These are phyloP conservation scores for Chrysolina oricalcia DNA, from an alignment of 2,888 invertebrate species.

Conservation along the genomic window DNA sequence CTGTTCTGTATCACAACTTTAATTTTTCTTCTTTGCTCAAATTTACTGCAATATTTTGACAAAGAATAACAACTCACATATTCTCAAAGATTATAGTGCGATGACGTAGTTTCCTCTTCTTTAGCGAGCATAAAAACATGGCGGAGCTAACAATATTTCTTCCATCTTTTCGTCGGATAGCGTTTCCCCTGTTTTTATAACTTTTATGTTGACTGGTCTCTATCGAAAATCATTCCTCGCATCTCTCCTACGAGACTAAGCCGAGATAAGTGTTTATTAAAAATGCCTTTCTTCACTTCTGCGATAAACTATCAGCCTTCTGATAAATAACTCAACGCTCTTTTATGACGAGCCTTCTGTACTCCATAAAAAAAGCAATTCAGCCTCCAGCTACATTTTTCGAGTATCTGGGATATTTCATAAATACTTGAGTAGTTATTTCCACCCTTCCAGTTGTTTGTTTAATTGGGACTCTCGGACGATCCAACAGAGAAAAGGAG, in stretches of 20 bases:
- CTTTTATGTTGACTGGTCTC: not conserved
- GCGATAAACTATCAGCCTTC: constrained; percentile 13
- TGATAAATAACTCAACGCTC: constrained; percentile 38
- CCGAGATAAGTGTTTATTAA: not conserved
- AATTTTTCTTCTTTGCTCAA: no score
- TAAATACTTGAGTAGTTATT: constrained; percentile 46
- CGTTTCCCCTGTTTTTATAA: not conserved
- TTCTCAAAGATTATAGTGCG: no score
- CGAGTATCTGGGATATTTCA: constrained; percentile 44
- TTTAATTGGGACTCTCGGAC: not conserved
- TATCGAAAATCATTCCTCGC: not conserved
- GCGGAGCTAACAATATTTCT: not conserved
- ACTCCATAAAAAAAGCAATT: constrained; percentile 41
- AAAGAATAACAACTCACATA: no score
- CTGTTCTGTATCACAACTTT: no score
- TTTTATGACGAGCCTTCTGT: constrained; percentile 39
- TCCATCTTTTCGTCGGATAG: not conserved
- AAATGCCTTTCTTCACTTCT: not conserved
- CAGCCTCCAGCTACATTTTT: constrained; percentile 43
- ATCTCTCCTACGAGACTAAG: not conserved
- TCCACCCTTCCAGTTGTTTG: not conserved
- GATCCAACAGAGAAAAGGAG: constrained; percentile 16
- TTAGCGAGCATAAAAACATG: not conserved
- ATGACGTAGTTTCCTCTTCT: not conserved
- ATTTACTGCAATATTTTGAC: no score